Evolutionary conservation across 2,888 invertebrate species (phyloP).

Genomic region (Scrobipalpa costella): DNA sequence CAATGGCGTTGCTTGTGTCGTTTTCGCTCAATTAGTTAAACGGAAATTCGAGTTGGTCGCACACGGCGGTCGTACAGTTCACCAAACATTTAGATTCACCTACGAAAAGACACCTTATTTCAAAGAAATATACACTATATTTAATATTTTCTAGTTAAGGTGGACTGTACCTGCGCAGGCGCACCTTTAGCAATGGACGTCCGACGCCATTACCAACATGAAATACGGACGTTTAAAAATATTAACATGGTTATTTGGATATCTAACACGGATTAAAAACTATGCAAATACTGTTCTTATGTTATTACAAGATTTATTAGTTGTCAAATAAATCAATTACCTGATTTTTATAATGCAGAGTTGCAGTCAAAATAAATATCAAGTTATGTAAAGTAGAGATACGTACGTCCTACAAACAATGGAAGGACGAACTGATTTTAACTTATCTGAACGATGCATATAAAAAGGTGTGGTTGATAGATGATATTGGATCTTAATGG

Average conservation of each 20-base stretch:
- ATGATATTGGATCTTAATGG: neutral
- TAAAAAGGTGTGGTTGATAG: too few relatives aligned
- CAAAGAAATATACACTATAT: neutral
- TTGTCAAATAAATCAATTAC: too few relatives aligned
- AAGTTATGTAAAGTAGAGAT: neutral
- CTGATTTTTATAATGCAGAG: too few relatives aligned
- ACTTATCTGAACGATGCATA: too few relatives aligned
- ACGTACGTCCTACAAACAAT: too few relatives aligned
- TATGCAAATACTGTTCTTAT: neutral
- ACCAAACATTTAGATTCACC: neutral
- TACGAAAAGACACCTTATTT: neutral
- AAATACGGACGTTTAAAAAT: conserved; percentile 27
- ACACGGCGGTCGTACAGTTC: conserved; percentile 44
- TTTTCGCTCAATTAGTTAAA: conserved; percentile 81
- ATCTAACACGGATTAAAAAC: conserved; percentile 11
- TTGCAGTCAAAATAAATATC: too few relatives aligned
- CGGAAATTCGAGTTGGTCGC: conserved; percentile 66
- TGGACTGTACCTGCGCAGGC: neutral
- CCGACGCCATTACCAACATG: conserved; percentile 7
- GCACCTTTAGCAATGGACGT: neutral
- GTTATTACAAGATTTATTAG: too few relatives aligned
- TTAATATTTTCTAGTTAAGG: neutral
- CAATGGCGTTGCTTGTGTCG: conserved; percentile 75
- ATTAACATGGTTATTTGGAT: conserved; percentile 27
- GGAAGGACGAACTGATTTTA: too few relatives aligned